Conservation (phyloP, 2,888 invertebrate species). For the Micoletzkya japonica region DNA sequence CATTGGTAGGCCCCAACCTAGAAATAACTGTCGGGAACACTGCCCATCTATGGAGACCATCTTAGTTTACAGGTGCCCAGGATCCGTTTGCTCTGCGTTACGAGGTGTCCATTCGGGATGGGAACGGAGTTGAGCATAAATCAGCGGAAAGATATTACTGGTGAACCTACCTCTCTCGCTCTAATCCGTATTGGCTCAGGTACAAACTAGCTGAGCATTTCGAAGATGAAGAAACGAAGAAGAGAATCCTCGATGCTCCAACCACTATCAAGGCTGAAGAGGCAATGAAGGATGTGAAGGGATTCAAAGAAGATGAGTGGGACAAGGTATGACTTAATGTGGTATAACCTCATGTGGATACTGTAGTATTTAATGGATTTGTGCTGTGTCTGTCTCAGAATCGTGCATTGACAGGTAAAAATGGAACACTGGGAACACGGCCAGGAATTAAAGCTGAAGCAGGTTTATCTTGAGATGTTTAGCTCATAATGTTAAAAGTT, state of each 20-base stretch:
- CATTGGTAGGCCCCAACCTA: too few species aligned
- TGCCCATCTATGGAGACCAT: background rate
- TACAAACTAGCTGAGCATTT: slow-evolving; percentile 58
- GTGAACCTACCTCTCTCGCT: slow-evolving; percentile 19
- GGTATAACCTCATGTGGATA: background rate
- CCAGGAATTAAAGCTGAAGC: slow-evolving; percentile 51
- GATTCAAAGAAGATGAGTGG: slow-evolving; percentile 51
- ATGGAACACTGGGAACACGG: slow-evolving; percentile 49
- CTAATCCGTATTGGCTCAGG: slow-evolving; percentile 27
- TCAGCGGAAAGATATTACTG: slow-evolving; percentile 56
- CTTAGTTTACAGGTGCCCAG: slow-evolving; percentile 31
- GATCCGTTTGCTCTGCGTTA: slow-evolving; percentile 47
- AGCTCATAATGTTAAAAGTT: background rate
- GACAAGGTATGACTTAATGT: slow-evolving; percentile 37
- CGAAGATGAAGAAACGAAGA: slow-evolving; percentile 42
- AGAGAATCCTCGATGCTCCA: slow-evolving; percentile 42
- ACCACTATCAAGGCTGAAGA: slow-evolving; percentile 46
- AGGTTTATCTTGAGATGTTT: slow-evolving; percentile 22
- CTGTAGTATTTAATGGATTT: background rate
- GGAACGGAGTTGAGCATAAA: slow-evolving; percentile 46
- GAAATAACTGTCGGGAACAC: too few species aligned
- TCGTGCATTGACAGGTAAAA: slow-evolving; percentile 34
- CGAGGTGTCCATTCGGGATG: slow-evolving; percentile 45
- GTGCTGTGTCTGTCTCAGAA: background rate
- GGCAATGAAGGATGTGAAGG: slow-evolving; percentile 47